Evolutionary conservation across 2,888 invertebrate genomes (phyloP), one percentile per base, ranked within the genome.

Genomic region (Rhorus exstirpatorius): DNA sequence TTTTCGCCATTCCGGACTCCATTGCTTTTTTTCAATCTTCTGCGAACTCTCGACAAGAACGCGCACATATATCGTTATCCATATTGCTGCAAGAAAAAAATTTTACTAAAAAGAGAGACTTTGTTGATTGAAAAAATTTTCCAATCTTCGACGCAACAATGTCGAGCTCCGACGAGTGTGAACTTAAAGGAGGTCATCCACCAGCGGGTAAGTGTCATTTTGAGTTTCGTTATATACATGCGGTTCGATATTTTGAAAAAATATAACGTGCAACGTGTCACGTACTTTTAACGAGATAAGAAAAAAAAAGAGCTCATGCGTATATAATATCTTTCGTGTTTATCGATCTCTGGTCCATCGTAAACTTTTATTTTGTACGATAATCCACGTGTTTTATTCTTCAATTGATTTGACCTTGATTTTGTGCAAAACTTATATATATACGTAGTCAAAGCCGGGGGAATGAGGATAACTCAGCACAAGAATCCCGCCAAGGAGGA

Each of bases 401-500:
- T 24, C 14, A 3, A 41, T n/a, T 60, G 3, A 38, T 26, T 31
- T 7, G 51, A 53, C 14, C 12, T 53, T 68, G 14, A 4, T 3
- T 8, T 41, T 21, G 26, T 24, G 7, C 21, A 17, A 49, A 35
- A 49, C 70, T 51, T 17, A 38, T 53, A 26, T 12, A 98, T 71
- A 51, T 17, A 41, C 44, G 26, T 17, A 98, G 98, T 97, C 1
- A 98, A 98, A 94, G 98, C 97, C 77, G 98, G 98, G 67, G 97
- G 98, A 1, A 98, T 97, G 97, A 95, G 98, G 87, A 97, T 98
- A 89, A 97, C 97, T 12, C 98, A 98, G 90, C 97, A 98, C 91
- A 98, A 98, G 93, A 93, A 94, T 0, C 95, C n/a, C n/a, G n/a
- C 96, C 4, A 95, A 95, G 87, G 93, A 95, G 49, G 94, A 94